These are phyloP conservation scores for Procambarus clarkii DNA, from an alignment of 1,140 invertebrate species.

Conservation along the genomic window DNA sequence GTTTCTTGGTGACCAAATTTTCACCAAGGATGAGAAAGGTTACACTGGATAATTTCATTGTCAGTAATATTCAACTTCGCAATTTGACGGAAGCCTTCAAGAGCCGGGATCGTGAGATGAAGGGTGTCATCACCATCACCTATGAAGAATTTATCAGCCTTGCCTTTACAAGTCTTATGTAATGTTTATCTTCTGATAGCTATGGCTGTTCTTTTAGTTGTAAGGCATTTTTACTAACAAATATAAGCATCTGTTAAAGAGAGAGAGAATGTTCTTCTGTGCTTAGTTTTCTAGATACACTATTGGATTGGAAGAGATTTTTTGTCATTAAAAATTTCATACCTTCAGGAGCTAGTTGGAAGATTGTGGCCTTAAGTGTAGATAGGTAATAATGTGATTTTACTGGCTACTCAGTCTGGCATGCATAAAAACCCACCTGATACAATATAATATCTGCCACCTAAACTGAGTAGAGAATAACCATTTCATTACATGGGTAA, in stretches of 20 bases:
- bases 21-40: constrained; percentile 79
- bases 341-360: background rate
- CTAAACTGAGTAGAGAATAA: no score
- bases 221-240: background rate
- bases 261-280: background rate
- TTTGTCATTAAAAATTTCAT: background rate
- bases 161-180: constrained; percentile 65
- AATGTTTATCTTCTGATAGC: background rate
- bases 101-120: constrained; percentile 83
- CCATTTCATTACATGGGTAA: no score
- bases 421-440: background rate
- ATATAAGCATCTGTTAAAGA: background rate
- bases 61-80: constrained; percentile 90
- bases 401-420: background rate
- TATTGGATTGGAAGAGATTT: background rate
- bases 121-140: constrained; percentile 85
- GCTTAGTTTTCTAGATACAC: background rate
- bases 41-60: constrained; percentile 91
- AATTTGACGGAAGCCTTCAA: constrained; percentile 90
- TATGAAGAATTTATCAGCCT: constrained; percentile 87
- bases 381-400: background rate
- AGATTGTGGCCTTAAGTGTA: constrained; percentile 12
- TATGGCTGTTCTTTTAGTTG: background rate
- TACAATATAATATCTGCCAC: no score
- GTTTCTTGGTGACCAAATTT: constrained; percentile 83